phyloP scores from a whole-genome alignment of 1,140 invertebrate species.

The Anoplophora glabripennis region DNA sequence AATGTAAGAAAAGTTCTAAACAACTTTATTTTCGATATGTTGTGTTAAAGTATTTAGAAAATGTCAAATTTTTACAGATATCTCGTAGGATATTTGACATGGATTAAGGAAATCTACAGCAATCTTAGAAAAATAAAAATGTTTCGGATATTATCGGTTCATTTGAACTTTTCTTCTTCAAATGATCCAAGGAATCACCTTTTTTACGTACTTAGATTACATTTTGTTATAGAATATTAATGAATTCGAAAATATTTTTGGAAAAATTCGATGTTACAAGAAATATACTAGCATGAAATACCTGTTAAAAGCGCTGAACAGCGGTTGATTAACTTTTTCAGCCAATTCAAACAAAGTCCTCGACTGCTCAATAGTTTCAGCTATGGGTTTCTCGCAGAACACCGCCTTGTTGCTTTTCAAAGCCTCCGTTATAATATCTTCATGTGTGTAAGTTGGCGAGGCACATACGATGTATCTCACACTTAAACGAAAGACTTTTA shows the following conservation, averaged over 20 bases:
- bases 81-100: no score
- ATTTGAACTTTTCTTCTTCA: no score
- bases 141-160: no score
- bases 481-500: constrained; percentile 45
- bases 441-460: constrained; percentile 62
- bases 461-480: constrained; percentile 58
- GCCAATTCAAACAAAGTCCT: constrained; percentile 61
- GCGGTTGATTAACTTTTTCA: constrained; percentile 53
- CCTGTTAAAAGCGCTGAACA: constrained; percentile 66
- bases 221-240: no score
- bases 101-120: no score
- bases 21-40: no score
- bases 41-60: no score
- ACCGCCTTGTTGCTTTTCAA: constrained; percentile 62
- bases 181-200: no score
- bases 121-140: no score
- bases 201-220: no score
- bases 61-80: no score
- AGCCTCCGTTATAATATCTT: constrained; percentile 57
- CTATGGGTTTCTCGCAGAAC: constrained; percentile 72
- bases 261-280: background rate
- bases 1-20: no score
- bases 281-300: constrained; percentile 1
- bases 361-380: constrained; percentile 54
- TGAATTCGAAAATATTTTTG: background rate